Percentiles rank a stretch among this genome's conserved stretches.
These are phyloP conservation scores for Tauraco hartlaubi DNA, from an alignment of 2,797 vertebrate genomes.

Conservation along the genomic window DNA sequence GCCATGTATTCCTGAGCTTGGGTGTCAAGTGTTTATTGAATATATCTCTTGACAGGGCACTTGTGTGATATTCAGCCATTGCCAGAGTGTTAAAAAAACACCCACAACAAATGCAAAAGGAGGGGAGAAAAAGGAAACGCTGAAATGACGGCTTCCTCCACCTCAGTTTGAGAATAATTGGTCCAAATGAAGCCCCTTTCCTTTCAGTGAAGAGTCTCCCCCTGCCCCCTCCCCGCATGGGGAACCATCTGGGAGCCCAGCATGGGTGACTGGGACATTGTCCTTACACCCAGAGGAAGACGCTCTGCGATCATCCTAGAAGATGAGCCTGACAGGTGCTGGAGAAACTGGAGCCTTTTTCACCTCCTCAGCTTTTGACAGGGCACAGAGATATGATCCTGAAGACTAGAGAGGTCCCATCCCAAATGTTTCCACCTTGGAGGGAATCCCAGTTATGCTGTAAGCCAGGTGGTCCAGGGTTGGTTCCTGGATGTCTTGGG, in stretches of 20 bases:
- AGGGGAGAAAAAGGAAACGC: neutral
- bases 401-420: neutral
- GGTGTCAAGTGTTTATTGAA: slow-evolving; percentile 79
- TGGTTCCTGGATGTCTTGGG: neutral
- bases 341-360: neutral
- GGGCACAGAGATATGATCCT: neutral
- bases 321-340: neutral
- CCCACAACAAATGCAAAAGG: slow-evolving; percentile 66
- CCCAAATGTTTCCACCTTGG: neutral
- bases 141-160: slow-evolving; percentile 39
- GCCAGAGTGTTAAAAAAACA: slow-evolving; percentile 54
- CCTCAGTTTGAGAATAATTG: slow-evolving; percentile 81
- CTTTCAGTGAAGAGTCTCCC: neutral
- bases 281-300: neutral
- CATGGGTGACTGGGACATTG: neutral
- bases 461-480: neutral
- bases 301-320: neutral
- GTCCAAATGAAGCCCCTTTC: slow-evolving; percentile 75
- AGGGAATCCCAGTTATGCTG: neutral
- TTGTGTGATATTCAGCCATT: slow-evolving; percentile 73
- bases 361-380: neutral
- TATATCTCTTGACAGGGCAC: slow-evolving; percentile 80
- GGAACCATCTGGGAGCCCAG: neutral
- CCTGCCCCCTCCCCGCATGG: neutral
- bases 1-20: slow-evolving; percentile 81